A percentile compares a stretch with the other conserved stretches of the same genome.
phyloP scores from a whole-genome alignment of 2,888 invertebrate species.

The Sicus ferrugineus region DNA sequence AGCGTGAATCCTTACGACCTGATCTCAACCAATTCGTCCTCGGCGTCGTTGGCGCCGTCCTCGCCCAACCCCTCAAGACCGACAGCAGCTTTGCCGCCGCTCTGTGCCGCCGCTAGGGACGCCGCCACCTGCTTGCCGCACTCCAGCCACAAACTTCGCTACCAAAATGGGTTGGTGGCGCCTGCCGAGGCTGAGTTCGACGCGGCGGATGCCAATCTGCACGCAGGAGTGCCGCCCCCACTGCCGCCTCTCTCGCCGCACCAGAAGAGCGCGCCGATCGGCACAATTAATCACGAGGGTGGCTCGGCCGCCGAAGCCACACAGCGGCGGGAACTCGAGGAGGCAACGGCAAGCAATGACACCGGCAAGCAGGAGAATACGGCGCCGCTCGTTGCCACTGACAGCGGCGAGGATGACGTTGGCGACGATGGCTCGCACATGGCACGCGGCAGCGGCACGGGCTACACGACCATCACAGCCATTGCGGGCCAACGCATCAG shows the following conservation, averaged over 20 bases:
- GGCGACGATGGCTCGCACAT: background rate
- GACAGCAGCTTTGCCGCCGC: conserved; percentile 15
- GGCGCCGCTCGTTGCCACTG: background rate
- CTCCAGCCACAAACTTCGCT: conserved; percentile 22
- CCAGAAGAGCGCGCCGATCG: background rate
- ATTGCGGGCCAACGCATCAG: conserved; percentile 76
- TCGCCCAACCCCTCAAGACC: conserved; percentile 33
- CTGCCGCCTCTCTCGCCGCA: no score
- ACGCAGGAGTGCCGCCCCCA: conserved; percentile 46
- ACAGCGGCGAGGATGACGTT: background rate
- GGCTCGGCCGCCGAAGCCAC: background rate
- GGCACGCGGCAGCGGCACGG: conserved; percentile 24
- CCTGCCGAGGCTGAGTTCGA: conserved; percentile 59
- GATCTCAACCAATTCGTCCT: conserved; percentile 68
- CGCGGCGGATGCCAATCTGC: conserved; percentile 59
- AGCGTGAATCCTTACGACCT: conserved; percentile 86
- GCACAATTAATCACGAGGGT: background rate
- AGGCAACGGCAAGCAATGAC: background rate
- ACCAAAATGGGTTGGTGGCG: conserved; percentile 64
- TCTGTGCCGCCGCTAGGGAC: no score
- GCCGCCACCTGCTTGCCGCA: no score
- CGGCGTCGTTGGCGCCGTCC: conserved; percentile 13
- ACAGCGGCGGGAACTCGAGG: background rate
- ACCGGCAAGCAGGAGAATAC: background rate
- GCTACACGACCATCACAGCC: conserved; percentile 69